phyloP scores from a whole-genome alignment of 2,113 vertebrate species.

The Hemibagrus wyckioides region DNA sequence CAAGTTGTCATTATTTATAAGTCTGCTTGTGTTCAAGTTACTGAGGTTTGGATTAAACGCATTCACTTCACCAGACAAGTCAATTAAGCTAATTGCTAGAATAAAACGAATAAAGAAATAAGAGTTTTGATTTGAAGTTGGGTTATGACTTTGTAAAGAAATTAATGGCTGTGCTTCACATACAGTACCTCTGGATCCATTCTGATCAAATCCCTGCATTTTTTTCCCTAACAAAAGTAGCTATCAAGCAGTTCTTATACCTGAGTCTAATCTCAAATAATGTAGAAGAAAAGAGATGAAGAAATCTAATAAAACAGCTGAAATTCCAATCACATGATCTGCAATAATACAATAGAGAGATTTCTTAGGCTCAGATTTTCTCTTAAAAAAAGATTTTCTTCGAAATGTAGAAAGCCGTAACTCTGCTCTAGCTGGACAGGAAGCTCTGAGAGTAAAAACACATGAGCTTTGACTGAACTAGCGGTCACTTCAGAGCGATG shows the following conservation, averaged over 20 bases:
- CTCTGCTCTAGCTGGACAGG: conserved; percentile 45
- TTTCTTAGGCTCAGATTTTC: not conserved
- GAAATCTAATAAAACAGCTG: not conserved
- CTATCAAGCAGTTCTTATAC: not conserved
- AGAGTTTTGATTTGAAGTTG: not conserved
- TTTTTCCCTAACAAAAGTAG: not conserved
- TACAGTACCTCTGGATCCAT: not conserved
- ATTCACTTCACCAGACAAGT: not conserved
- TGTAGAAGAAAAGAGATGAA: not conserved
- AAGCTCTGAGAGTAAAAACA: conserved; percentile 59
- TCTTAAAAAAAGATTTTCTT: not conserved
- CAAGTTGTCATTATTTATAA: not conserved
- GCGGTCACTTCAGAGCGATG: conserved; percentile 59
- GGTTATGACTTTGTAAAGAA: not conserved
- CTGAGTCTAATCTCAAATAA: not conserved
- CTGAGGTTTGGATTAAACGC: not conserved
- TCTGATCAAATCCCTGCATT: not conserved
- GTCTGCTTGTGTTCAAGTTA: not conserved
- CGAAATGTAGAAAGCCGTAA: conserved; percentile 44
- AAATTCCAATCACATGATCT: not conserved
- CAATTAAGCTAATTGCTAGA: not conserved
- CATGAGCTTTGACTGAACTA: conserved; percentile 60
- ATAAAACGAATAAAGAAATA: not conserved
- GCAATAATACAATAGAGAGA: not conserved
- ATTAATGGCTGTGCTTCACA: not conserved